Evolutionary conservation across 2,888 invertebrate species (phyloP).

Genomic region (Philhelius pedissequus): DNA sequence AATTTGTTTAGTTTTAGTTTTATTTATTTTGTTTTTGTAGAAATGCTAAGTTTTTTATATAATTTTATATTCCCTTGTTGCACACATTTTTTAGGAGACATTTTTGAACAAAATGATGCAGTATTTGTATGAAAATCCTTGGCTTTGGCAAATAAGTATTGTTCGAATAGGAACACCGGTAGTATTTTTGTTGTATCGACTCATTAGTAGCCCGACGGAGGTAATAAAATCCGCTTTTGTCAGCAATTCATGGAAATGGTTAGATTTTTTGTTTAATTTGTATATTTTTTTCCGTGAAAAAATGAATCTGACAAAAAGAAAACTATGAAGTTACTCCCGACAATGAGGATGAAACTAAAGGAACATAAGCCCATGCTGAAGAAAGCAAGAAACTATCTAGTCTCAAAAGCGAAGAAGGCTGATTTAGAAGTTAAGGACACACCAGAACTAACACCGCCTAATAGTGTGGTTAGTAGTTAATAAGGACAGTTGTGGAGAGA

Average conservation of each 20-base stretch:
- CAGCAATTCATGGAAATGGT: not conserved
- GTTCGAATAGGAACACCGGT: conserved; percentile 88
- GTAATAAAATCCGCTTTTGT: conserved; percentile 77
- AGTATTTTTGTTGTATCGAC: too few species aligned
- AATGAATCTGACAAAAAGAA: conserved; percentile 83
- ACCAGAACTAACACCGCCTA: conserved; percentile 58
- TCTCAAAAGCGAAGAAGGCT: conserved; percentile 77
- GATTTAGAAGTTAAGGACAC: conserved; percentile 76
- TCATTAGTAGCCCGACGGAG: conserved; percentile 77
- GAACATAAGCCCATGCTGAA: conserved; percentile 64
- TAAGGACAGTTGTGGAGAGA: conserved; percentile 70
- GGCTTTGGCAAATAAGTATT: conserved; percentile 93
- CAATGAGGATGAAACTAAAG: conserved; percentile 71
- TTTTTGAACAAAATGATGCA: conserved; percentile 87
- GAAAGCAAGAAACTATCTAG: conserved; percentile 71
- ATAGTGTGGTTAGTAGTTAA: conserved; percentile 69
- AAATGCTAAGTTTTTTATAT: conserved; percentile 34
- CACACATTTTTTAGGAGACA: too few species aligned
- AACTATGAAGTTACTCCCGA: conserved; percentile 85
- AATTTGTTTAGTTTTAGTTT: not conserved
- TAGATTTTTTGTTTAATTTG: not conserved
- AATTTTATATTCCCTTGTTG: conserved; percentile 68
- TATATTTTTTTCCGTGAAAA: not conserved
- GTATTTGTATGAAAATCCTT: conserved; percentile 91
- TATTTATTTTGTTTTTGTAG: conserved; percentile 11